Percentiles rank a stretch among this genome's conserved stretches.
These are phyloP conservation scores for Solenopsis fugax DNA, from an alignment of 1,140 invertebrate genomes.

Conservation along the genomic window DNA sequence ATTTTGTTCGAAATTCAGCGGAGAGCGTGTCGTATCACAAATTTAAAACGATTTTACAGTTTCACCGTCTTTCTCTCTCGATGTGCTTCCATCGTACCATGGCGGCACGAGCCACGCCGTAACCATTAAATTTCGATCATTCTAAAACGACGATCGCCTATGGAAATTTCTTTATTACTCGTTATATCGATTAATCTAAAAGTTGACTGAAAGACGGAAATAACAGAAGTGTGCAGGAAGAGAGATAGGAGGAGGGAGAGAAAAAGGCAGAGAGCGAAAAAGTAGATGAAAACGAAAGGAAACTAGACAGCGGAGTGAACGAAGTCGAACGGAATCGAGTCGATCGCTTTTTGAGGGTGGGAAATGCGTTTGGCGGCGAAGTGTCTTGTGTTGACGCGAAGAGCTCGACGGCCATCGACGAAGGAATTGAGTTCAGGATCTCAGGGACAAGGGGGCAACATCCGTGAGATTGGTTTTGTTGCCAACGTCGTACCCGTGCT, in stretches of 20 bases:
- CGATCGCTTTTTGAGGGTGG: background rate
- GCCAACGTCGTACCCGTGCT: slow-evolving; percentile 84
- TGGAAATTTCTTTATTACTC: slow-evolving; percentile 39
- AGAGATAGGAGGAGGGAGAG: background rate
- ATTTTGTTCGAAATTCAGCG: slow-evolving; percentile 43
- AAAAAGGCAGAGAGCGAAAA: background rate
- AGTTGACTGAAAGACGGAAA: slow-evolving; percentile 11
- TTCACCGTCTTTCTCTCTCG: slow-evolving; percentile 24
- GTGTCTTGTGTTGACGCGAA: slow-evolving; percentile 58
- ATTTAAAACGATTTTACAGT: slow-evolving; percentile 45
- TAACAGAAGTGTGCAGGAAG: background rate
- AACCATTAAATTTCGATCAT: slow-evolving; percentile 26
- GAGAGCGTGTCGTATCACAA: slow-evolving; percentile 57
- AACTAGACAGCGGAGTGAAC: slow-evolving; percentile 33
- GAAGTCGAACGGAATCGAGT: slow-evolving; percentile 45
- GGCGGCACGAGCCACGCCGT: slow-evolving; percentile 11
- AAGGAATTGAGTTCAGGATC: slow-evolving; percentile 75
- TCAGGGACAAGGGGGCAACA: slow-evolving; percentile 85
- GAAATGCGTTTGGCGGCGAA: slow-evolving; percentile 34
- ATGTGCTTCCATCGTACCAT: slow-evolving; percentile 47
- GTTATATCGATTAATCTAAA: slow-evolving; percentile 39
- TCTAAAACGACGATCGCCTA: slow-evolving; percentile 37
- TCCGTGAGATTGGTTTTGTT: slow-evolving; percentile 67
- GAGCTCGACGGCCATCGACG: slow-evolving; percentile 69
- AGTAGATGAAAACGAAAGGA: background rate